phyloP scores from a whole-genome alignment of 37 sponge, comb jelly and placozoan genomes.

The Agelas oroides region DNA sequence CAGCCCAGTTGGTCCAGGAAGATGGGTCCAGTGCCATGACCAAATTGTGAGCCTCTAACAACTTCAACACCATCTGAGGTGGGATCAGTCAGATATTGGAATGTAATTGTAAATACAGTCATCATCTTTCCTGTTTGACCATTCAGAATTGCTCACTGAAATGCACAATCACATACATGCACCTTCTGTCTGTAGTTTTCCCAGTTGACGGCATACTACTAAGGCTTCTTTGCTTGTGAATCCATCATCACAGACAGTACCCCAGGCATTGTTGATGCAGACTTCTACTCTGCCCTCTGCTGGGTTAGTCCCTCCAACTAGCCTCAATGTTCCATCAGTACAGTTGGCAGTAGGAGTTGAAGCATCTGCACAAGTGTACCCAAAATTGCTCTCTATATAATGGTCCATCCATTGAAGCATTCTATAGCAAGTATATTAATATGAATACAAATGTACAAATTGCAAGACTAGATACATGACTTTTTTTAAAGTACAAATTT shows the following conservation, averaged over 20 bases:
- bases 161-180: no score
- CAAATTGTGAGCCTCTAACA: slow-evolving; percentile 25
- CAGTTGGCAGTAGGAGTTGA: not conserved
- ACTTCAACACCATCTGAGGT: slow-evolving; percentile 6
- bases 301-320: slow-evolving; percentile 36
- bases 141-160: no score
- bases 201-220: slow-evolving; percentile 67
- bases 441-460: no score
- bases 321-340: slow-evolving; percentile 24
- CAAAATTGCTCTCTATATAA: no score
- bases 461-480: no score
- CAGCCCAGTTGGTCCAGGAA: slow-evolving; percentile 27
- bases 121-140: no score
- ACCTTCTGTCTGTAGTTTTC: not conserved
- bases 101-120: no score
- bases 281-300: slow-evolving; percentile 54
- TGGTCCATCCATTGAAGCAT: no score
- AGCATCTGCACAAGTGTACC: no score
- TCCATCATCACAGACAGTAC: slow-evolving; percentile 65
- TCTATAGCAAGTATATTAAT: no score
- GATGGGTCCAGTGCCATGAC: slow-evolving; percentile 42
- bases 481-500: no score
- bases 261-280: slow-evolving; percentile 46
- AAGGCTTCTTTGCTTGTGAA: slow-evolving; percentile 44
- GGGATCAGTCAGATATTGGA: no score